phyloP scores from a whole-genome alignment of 1,140 invertebrate species.

The Macrobrachium rosenbergii region DNA sequence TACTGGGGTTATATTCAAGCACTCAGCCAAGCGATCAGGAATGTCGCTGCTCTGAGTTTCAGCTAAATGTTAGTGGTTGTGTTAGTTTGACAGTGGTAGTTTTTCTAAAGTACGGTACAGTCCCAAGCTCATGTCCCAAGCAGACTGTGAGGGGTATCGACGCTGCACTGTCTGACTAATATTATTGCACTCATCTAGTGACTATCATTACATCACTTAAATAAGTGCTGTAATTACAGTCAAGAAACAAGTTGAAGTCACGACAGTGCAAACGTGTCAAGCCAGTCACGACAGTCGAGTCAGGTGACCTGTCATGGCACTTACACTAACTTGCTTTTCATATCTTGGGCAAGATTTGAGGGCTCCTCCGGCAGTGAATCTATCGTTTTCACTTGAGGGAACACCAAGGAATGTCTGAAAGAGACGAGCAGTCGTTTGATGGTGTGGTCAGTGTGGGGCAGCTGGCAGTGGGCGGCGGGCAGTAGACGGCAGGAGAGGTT shows the following conservation, averaged over 20 bases:
- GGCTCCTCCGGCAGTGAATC: slow-evolving; percentile 66
- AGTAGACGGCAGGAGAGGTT: slow-evolving; percentile 21
- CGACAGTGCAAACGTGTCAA: slow-evolving; percentile 14
- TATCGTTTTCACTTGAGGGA: slow-evolving; percentile 67
- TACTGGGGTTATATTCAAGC: background rate
- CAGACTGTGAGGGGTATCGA: slow-evolving; percentile 31
- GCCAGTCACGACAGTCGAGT: slow-evolving; percentile 37
- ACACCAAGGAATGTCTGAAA: slow-evolving; percentile 67
- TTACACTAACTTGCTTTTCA: slow-evolving; percentile 67
- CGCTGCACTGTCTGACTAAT: background rate
- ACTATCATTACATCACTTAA: background rate
- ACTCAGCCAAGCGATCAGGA: slow-evolving; percentile 36
- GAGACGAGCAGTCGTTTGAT: slow-evolving; percentile 64
- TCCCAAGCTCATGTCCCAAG: slow-evolving; percentile 51
- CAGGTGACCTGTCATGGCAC: slow-evolving; percentile 45
- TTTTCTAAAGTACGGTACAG: slow-evolving; percentile 49
- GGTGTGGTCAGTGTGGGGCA: slow-evolving; percentile 53
- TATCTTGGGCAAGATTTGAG: slow-evolving; percentile 64
- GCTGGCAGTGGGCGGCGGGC: slow-evolving; percentile 27
- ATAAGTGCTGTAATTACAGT: background rate
- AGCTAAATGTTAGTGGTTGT: slow-evolving; percentile 29
- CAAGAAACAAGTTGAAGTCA: background rate
- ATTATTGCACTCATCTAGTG: background rate
- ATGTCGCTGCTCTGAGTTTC: slow-evolving; percentile 32
- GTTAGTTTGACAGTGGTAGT: slow-evolving; percentile 50